These are phyloP conservation scores for Anas acuta DNA, from an alignment of 2,797 vertebrate species.

Conservation along the genomic window DNA sequence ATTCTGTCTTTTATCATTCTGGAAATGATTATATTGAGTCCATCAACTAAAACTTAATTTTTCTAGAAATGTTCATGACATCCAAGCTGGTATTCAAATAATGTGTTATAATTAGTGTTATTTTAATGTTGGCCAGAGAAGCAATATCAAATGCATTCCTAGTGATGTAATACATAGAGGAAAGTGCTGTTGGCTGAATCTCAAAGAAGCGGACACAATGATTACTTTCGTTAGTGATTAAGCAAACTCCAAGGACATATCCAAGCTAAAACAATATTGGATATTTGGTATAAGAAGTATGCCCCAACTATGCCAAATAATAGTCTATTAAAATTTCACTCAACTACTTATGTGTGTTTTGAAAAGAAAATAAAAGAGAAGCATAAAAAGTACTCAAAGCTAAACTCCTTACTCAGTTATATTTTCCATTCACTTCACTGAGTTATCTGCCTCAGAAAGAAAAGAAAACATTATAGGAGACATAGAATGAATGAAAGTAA, in stretches of 20 bases:
- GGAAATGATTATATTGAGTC: constrained; percentile 12
- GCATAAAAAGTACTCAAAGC: neutral
- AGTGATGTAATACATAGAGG: constrained; percentile 64
- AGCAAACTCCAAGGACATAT: constrained; percentile 35
- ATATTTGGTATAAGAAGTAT: constrained; percentile 18
- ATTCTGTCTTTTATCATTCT: neutral
- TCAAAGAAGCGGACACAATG: constrained; percentile 47
- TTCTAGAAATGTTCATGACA: constrained; percentile 45
- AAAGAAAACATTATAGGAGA: neutral
- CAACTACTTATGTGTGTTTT: neutral
- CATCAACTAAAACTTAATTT: constrained; percentile 6
- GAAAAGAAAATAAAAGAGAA: neutral
- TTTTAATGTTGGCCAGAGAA: constrained; percentile 46
- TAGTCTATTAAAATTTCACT: constrained; percentile 4
- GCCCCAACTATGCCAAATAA: neutral
- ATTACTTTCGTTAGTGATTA: constrained; percentile 58
- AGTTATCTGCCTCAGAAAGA: neutral
- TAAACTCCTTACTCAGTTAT: neutral
- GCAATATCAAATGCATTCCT: constrained; percentile 61
- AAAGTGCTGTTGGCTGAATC: constrained; percentile 59
- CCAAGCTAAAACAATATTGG: constrained; percentile 56
- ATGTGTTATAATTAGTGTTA: constrained; percentile 58
- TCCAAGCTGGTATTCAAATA: constrained; percentile 38
- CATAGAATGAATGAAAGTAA: neutral
- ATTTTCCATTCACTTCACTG: neutral